Evolutionary conservation across 1,140 invertebrate species (phyloP).

Genomic region (Kradibia gibbosae): DNA sequence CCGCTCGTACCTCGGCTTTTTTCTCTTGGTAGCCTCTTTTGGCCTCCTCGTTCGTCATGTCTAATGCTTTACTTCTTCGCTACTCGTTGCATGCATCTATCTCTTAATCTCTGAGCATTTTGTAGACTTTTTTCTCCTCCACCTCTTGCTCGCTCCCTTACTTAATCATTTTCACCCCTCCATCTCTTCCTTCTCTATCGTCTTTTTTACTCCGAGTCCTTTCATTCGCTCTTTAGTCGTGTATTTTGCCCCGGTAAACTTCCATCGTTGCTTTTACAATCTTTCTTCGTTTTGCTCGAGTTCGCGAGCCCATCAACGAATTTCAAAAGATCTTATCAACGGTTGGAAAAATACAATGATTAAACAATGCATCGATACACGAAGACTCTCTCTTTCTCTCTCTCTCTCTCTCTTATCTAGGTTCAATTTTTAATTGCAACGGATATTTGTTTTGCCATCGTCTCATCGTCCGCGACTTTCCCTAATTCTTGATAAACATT

Average conservation of each 20-base stretch:
- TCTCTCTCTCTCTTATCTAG: too few relatives aligned
- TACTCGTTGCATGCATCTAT: constrained; percentile 1
- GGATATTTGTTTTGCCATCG: too few relatives aligned
- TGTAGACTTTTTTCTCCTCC: too few relatives aligned
- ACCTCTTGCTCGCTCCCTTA: neutral
- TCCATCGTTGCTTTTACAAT: neutral
- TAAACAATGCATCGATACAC: neutral
- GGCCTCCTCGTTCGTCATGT: neutral
- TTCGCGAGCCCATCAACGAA: neutral
- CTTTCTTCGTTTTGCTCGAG: neutral
- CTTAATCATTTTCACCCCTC: neutral
- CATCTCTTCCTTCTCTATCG: neutral
- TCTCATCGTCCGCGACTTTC: too few relatives aligned
- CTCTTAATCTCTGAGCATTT: constrained; percentile 5
- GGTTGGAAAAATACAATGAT: neutral
- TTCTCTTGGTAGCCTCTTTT: neutral
- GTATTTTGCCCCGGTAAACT: neutral
- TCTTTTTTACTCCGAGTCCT: neutral
- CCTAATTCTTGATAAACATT: too few relatives aligned
- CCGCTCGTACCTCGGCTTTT: neutral
- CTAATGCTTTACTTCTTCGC: neutral
- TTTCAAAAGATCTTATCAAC: neutral
- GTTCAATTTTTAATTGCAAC: too few relatives aligned
- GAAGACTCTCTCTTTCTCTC: neutral
- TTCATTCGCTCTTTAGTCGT: constrained; percentile 5